Evolutionary conservation across 2,113 vertebrate genomes (phyloP), one percentile per base, ranked within the genome.

Genomic region (Psammodynastes pulverulentus): DNA sequence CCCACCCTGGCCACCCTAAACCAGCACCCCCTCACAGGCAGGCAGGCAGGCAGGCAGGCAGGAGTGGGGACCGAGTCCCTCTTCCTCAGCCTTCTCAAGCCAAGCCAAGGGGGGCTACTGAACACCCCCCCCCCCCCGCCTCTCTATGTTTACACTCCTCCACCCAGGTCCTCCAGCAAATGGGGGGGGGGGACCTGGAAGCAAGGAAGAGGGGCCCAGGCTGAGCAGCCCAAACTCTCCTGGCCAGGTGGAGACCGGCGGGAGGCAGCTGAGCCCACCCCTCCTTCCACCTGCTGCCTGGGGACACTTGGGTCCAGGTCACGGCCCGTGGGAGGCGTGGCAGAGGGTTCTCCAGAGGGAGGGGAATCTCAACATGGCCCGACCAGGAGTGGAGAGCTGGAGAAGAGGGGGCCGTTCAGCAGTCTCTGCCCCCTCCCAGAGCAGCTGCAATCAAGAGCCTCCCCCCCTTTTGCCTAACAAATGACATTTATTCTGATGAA

Each of bases 401-500:
- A 15, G 84, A 24, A 24, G 45, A 26, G 86, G 24, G 10, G 23
- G 51, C 1, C 4, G 0, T 17, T 45, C 39, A 13, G 53, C n/a
- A 39, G 62, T 1, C n/a, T 13, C 3, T 29, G 1, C 15, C 45
- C 7, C 72, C 34, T 79, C 34, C 62, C n/a, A 2, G 62, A 79
- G 34, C 87, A 46, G 86, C 91, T 88, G 85, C 58, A 87, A 15
- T 17, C 5, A 4, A 9, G 48, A 23, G n/a, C 87, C 58, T 5
- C 15, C 45, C 17, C n/a, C 26, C 2, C 13, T 46, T 29, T 53
- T 24, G 43, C 17, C 58, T 46, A 46, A 92, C 88, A 84, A 53
- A 53, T 51, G 45, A 46, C 54, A 56, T 92, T 88, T 88, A 88
- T 92, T 92, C 91, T n/a, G 51, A 88, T 34, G 26, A 54, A 92